Conservation (phyloP, 2,797 vertebrate genomes). For the Oreochromis mossambicus region DNA sequence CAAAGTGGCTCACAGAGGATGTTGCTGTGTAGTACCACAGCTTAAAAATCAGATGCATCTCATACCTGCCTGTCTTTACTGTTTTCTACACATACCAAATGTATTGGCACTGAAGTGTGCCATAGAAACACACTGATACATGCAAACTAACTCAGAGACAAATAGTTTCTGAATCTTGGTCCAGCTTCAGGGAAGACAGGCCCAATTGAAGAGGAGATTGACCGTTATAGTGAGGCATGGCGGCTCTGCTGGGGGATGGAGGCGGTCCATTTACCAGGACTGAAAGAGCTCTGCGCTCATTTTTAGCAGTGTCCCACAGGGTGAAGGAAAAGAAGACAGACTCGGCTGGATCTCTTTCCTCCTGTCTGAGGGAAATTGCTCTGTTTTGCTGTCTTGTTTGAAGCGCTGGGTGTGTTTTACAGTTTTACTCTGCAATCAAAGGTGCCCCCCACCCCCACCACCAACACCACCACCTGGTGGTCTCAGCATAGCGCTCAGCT, state of each 20-base stretch:
- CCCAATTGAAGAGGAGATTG: constrained; percentile 68
- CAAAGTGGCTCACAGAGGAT: constrained; percentile 26
- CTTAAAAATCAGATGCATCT: constrained; percentile 20
- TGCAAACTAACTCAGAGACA: constrained; percentile 11
- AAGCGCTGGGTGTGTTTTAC: constrained; percentile 12
- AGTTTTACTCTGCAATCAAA: constrained; percentile 29
- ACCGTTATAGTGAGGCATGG: constrained; percentile 49
- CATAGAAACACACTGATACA: neutral
- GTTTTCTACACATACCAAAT: neutral
- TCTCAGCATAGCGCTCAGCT: constrained; percentile 18
- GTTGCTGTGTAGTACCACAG: neutral
- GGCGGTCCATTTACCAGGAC: constrained; percentile 59
- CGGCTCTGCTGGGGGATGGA: constrained; percentile 45
- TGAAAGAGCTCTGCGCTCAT: constrained; percentile 40
- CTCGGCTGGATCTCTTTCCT: constrained; percentile 16
- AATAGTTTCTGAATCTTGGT: constrained; percentile 49
- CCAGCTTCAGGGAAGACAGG: constrained; percentile 60
- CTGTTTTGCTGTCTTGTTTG: constrained; percentile 28
- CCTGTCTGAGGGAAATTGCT: constrained; percentile 24
- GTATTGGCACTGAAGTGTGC: neutral
- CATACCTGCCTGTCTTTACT: constrained; percentile 19
- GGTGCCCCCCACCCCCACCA: neutral
- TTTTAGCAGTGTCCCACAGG: constrained; percentile 49
- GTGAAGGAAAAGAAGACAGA: constrained; percentile 23
- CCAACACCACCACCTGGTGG: constrained; percentile 12